Evolutionary conservation across 2,888 invertebrate species (phyloP), one percentile per base, ranked within the genome.

Genomic region (Drosophila niveifrons): DNA sequence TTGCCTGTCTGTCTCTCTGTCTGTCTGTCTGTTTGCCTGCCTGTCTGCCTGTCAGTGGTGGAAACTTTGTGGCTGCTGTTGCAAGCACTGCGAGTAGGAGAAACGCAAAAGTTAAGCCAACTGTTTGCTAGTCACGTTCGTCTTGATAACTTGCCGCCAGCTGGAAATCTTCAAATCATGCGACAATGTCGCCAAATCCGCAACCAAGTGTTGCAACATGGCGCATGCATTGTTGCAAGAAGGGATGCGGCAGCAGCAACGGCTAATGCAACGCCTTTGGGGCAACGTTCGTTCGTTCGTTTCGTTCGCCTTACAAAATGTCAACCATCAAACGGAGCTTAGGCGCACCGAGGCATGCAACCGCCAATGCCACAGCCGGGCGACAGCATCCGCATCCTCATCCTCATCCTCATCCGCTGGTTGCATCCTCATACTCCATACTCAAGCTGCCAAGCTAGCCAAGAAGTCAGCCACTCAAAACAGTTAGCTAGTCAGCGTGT

Each of bases 141-240:
- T 82, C 88, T 85, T 88, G 83, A 84, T 84, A 84, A 88, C 86
- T 83, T 83, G 88, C 88, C 83, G 88, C 78, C 88, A 82, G 83
- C 86, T 84, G 80, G 83, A 84, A 84, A 88, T 84, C 88, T 87
- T 72, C 70, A 82, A 73, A 82, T 79, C 82, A 81, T 75, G 72
- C 82, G 84, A 87, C 82, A 84, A 81, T 83, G 88, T 83, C 85
- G 71, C 82, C 82, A 84, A 82, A 82, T 84, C 87, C 82, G 71
- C 82, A 81, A 61, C 79, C 78, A 82, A 87, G 82, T 83, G 84
- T 78, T 83, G 82, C 82, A 82, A 73, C 78, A 68, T 62, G 72
- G 65, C 78, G 36, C 36, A 23, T 68, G 65, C 78, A 78, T 73
- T 78, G 76, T 73, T 76, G 75, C 72, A 58, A 41, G 47, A 36